Evolutionary conservation across 2,113 vertebrate species (phyloP).

Genomic region (Phoenicopterus ruber): DNA sequence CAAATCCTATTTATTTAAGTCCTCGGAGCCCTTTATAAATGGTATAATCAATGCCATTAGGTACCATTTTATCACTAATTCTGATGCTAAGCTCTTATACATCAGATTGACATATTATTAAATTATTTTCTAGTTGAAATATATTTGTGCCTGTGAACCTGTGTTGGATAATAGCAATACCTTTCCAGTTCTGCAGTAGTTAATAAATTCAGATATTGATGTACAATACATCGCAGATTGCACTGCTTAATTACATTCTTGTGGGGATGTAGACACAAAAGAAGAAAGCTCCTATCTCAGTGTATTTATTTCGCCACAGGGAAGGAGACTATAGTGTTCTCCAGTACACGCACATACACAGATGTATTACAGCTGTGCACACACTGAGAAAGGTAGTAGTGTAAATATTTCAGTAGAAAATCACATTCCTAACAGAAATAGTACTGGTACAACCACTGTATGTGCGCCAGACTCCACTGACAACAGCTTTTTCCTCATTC

Average conservation of each 20-base stretch:
- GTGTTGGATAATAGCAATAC: not conserved
- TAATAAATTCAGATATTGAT: not conserved
- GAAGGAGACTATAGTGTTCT: not conserved
- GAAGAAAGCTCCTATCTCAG: not conserved
- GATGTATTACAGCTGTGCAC: not conserved
- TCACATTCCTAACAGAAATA: not conserved
- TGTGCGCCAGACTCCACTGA: not conserved
- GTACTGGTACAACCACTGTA: not conserved
- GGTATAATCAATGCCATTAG: not conserved
- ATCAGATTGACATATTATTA: not conserved
- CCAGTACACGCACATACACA: not conserved
- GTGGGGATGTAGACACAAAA: not conserved
- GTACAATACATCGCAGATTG: not conserved
- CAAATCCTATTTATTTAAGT: not conserved
- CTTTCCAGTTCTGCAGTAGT: not conserved
- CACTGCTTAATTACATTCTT: not conserved
- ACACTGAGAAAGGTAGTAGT: not conserved
- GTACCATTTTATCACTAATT: not conserved
- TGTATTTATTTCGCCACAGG: not conserved
- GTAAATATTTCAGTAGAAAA: slow-evolving; percentile 13
- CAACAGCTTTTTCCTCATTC: slow-evolving; percentile 1
- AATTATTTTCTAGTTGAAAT: not conserved
- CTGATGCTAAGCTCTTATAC: not conserved
- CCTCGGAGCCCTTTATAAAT: not conserved
- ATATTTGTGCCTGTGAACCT: not conserved